phyloP scores from a whole-genome alignment of 2,797 vertebrate species.

The Prionace glauca region DNA sequence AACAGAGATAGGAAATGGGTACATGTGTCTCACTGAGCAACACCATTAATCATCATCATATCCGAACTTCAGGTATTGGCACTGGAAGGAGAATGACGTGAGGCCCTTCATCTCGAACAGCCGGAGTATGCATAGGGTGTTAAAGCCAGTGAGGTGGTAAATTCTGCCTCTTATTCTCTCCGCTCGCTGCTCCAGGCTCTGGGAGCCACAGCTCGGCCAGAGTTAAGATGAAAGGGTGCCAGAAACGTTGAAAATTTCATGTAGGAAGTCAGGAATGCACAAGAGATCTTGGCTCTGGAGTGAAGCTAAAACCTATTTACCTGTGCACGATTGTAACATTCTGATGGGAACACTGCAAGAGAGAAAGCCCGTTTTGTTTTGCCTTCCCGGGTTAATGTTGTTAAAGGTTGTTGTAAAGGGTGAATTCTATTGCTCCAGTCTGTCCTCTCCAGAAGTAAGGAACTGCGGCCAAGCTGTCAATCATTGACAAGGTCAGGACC shows the following conservation, averaged over 20 bases:
- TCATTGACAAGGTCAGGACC: conserved; percentile 32
- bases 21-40: not conserved
- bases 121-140: not conserved
- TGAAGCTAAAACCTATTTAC: not conserved
- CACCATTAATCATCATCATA: not conserved
- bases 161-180: not conserved
- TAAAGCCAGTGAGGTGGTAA: not conserved
- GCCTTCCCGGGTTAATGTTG: not conserved
- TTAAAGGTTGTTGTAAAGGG: not conserved
- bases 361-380: not conserved
- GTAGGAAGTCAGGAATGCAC: not conserved
- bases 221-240: no score
- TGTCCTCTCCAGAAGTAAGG: not conserved
- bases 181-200: not conserved
- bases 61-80: not conserved
- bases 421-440: not conserved
- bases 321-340: no score
- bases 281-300: not conserved
- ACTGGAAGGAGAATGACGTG: not conserved
- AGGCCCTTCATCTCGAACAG: not conserved
- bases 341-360: not conserved
- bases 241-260: not conserved
- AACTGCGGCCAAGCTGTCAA: conserved; percentile 14
- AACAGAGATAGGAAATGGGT: not conserved
- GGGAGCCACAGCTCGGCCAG: not conserved